These are phyloP conservation scores for Tupiocoris notatus DNA, from an alignment of 2,888 invertebrate genomes.

Conservation along the genomic window DNA sequence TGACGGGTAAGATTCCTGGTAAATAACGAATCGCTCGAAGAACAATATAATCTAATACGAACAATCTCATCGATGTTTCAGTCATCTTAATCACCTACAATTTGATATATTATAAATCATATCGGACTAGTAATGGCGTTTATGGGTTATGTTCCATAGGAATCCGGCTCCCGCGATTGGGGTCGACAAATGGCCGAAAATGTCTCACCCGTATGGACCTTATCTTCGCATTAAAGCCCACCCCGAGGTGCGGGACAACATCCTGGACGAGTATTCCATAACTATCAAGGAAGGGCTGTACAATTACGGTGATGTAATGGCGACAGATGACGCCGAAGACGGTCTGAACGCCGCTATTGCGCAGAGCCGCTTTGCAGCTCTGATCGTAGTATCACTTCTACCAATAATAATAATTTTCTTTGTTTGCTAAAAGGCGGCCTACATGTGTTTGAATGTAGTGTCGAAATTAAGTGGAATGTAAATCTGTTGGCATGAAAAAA, in stretches of 20 bases:
- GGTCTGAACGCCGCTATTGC: background rate
- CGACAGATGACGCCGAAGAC: background rate
- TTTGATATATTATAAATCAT: too few species aligned
- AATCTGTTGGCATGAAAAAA: too few species aligned
- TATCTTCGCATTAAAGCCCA: conserved; percentile 50
- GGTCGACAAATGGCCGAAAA: conserved; percentile 49
- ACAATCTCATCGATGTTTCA: too few species aligned
- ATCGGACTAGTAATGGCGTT: too few species aligned
- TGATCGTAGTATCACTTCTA: background rate
- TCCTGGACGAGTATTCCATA: conserved; percentile 49
- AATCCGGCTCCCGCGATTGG: conserved; percentile 47
- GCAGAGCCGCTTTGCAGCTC: background rate
- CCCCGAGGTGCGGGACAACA: conserved; percentile 45
- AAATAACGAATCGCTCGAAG: background rate
- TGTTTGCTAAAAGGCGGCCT: background rate
- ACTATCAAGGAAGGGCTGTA: conserved; percentile 48
- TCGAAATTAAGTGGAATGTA: too few species aligned
- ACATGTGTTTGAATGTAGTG: too few species aligned
- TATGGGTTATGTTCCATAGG: too few species aligned
- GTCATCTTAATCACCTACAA: too few species aligned
- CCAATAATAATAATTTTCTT: background rate
- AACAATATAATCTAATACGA: too few species aligned
- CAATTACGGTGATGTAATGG: conserved; percentile 3
- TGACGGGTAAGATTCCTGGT: conserved; percentile 52
- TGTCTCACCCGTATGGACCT: conserved; percentile 50